Evolutionary conservation across 2,888 invertebrate species (phyloP).

Genomic region (Cancer borealis): DNA sequence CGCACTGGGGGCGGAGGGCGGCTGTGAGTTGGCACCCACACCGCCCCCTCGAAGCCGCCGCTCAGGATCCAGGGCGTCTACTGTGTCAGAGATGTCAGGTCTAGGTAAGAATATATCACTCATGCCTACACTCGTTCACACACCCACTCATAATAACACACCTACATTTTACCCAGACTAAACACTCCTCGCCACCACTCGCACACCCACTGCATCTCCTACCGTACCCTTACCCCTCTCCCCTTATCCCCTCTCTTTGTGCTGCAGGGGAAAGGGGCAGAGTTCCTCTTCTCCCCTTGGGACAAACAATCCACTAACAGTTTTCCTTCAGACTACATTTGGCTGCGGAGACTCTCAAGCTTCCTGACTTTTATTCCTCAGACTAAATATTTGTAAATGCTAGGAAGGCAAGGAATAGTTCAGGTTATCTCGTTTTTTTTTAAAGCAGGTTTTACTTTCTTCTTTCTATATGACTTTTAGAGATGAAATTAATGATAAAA

Average conservation of each 20-base stretch:
- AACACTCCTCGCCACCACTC: background rate
- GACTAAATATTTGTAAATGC: background rate
- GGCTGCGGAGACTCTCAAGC: background rate
- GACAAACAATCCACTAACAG: background rate
- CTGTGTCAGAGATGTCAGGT: slow-evolving; percentile 66
- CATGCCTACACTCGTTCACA: background rate
- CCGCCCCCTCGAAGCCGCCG: slow-evolving; percentile 72
- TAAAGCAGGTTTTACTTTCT: background rate
- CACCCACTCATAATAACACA: background rate
- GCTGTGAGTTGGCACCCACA: slow-evolving; percentile 66
- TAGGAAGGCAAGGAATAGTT: background rate
- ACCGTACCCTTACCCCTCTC: background rate
- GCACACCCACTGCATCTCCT: background rate
- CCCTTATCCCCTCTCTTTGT: too few species aligned
- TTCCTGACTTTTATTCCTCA: background rate
- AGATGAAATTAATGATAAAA: background rate
- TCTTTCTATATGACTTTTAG: background rate
- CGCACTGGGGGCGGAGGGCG: slow-evolving; percentile 23
- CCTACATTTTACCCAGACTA: background rate
- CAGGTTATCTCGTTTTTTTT: background rate
- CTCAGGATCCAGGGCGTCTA: slow-evolving; percentile 71
- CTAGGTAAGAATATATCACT: slow-evolving; percentile 57
- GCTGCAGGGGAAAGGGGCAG: too few species aligned
- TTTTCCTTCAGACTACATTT: background rate
- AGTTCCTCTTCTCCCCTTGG: background rate